Evolutionary conservation across 2,113 vertebrate genomes (phyloP).

Genomic region (Sorex fumeus): DNA sequence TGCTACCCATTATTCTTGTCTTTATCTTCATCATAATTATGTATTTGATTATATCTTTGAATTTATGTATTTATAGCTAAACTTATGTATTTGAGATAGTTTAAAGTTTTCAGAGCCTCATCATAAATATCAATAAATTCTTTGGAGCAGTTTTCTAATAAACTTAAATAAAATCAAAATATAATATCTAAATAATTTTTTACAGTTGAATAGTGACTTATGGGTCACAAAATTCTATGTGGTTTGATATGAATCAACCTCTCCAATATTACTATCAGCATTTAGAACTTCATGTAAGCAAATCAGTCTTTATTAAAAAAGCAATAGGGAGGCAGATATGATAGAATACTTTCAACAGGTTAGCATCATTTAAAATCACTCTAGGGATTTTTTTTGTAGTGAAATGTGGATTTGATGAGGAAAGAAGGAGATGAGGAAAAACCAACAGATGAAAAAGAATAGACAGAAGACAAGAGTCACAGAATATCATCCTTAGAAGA

Average conservation of each 20-base stretch:
- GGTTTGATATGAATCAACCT: background rate
- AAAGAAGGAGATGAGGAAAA: background rate
- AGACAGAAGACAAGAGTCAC: background rate
- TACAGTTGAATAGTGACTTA: background rate
- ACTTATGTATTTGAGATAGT: background rate
- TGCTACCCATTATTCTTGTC: background rate
- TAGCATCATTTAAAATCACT: background rate
- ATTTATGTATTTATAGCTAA: too few relatives aligned
- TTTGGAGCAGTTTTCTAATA: constrained; percentile 6
- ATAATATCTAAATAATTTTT: background rate
- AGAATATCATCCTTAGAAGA: background rate
- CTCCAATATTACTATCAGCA: constrained; percentile 4
- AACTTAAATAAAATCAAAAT: constrained; percentile 23
- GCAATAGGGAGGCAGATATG: background rate
- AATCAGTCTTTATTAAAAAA: too few relatives aligned
- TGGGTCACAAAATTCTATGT: background rate
- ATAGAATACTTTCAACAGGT: constrained; percentile 2
- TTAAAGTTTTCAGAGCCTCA: background rate
- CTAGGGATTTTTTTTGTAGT: constrained; percentile 5
- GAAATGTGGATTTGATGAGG: background rate
- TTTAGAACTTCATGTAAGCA: background rate
- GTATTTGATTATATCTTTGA: background rate
- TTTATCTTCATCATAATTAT: background rate
- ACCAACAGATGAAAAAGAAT: background rate
- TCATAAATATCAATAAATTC: constrained; percentile 9